phyloP scores from a whole-genome alignment of 2,888 invertebrate species.

The Ophioninae sp. region DNA sequence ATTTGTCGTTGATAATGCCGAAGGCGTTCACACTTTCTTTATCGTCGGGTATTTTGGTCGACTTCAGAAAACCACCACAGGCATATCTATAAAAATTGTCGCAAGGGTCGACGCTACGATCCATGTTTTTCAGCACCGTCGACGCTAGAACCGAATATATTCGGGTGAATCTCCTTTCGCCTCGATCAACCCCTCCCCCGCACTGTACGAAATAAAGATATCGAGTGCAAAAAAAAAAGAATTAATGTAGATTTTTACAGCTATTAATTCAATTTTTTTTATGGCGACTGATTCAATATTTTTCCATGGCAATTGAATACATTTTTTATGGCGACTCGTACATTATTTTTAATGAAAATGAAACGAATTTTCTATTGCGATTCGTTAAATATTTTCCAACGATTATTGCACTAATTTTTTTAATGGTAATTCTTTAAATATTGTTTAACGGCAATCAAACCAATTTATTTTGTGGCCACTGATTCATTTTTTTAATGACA shows the following conservation, averaged over 20 bases:
- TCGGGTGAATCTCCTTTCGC: neutral
- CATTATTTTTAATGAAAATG: too few relatives aligned
- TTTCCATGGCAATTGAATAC: too few relatives aligned
- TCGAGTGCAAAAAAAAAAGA: neutral
- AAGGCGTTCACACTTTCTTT: constrained; percentile 90
- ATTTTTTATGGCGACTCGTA: too few relatives aligned
- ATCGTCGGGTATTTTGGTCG: constrained; percentile 90
- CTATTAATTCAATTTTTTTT: neutral
- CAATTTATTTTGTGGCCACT: constrained; percentile 6
- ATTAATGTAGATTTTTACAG: neutral
- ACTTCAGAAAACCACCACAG: constrained; percentile 88
- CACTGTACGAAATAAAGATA: neutral
- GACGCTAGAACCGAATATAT: constrained; percentile 82
- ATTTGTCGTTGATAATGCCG: constrained; percentile 88
- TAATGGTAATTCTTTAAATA: too few relatives aligned
- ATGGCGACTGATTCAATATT: too few relatives aligned
- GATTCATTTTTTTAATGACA: neutral
- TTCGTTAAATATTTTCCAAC: too few relatives aligned
- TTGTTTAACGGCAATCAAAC: neutral
- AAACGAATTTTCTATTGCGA: too few relatives aligned
- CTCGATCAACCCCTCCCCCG: neutral
- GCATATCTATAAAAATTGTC: constrained; percentile 92
- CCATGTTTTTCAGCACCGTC: constrained; percentile 87
- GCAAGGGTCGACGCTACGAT: constrained; percentile 88
- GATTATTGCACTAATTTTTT: too few relatives aligned